phyloP scores from a whole-genome alignment of 2,888 invertebrate genomes.

The Phalera bucephala region DNA sequence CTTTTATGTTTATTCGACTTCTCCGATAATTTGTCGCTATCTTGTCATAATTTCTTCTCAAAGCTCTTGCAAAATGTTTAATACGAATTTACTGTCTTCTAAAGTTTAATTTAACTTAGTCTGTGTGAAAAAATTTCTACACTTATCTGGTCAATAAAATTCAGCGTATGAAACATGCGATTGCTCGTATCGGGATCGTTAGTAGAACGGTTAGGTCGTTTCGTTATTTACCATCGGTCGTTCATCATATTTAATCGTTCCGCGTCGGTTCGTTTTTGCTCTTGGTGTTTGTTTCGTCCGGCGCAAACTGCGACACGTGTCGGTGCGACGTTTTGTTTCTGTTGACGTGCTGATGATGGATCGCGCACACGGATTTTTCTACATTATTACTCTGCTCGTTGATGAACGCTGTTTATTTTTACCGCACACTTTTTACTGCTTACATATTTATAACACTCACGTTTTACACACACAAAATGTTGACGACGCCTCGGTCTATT shows the following conservation, averaged over 20 bases:
- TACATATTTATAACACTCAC: conserved; percentile 1
- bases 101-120: conserved; percentile 20
- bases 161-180: conserved; percentile 53
- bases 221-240: conserved; percentile 60
- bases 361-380: conserved; percentile 37
- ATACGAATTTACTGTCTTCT: conserved; percentile 36
- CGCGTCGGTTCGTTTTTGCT: conserved; percentile 49
- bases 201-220: conserved; percentile 63
- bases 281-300: conserved; percentile 37
- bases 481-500: no score
- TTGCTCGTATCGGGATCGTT: conserved; percentile 58
- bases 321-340: conserved; percentile 51
- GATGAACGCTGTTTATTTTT: conserved; percentile 14
- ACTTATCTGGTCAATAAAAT: conserved; percentile 57
- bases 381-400: conserved; percentile 23
- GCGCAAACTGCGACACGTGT: conserved; percentile 55
- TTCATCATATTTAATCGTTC: conserved; percentile 74
- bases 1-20: conserved; percentile 54
- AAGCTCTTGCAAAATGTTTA: conserved; percentile 50
- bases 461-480: no score
- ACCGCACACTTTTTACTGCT: not conserved
- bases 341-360: conserved; percentile 49
- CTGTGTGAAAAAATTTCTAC: conserved; percentile 33
- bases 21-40: conserved; percentile 46
- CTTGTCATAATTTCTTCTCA: conserved; percentile 34